phyloP scores from a whole-genome alignment of 1,140 invertebrate genomes.

The Drosophila erecta region DNA sequence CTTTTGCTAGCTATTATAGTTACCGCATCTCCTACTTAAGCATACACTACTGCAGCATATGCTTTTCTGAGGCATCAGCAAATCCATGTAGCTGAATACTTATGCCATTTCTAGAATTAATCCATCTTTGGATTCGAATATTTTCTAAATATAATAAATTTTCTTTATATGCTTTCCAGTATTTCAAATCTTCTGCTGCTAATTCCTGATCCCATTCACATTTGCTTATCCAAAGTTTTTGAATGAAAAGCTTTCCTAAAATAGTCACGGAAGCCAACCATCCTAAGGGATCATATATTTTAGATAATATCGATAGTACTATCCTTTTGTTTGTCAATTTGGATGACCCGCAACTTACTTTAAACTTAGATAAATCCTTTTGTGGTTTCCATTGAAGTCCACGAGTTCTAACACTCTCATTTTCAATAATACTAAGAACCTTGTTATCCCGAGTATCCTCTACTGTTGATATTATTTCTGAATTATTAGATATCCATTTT shows the following conservation, averaged over 20 bases:
- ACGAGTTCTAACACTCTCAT: neutral
- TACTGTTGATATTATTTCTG: neutral
- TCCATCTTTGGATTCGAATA: too few relatives aligned
- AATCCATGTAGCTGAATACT: too few relatives aligned
- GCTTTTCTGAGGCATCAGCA: neutral
- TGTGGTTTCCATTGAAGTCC: too few relatives aligned
- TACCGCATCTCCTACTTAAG: neutral
- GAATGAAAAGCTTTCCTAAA: too few relatives aligned
- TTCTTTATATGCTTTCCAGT: neutral
- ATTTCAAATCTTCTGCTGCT: too few relatives aligned
- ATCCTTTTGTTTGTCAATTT: neutral
- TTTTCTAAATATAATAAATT: too few relatives aligned
- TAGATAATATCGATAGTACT: neutral
- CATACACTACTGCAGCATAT: neutral
- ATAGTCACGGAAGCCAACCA: neutral
- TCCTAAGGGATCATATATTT: neutral
- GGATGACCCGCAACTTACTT: neutral
- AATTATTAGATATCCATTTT: neutral
- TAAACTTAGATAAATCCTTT: neutral
- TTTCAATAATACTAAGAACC: neutral
- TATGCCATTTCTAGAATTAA: too few relatives aligned
- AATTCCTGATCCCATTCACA: too few relatives aligned
- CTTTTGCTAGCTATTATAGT: neutral
- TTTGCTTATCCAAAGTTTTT: too few relatives aligned
- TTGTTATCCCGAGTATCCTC: neutral